These are phyloP conservation scores for Chaetops frenatus DNA, from an alignment of 2,113 vertebrate genomes.

Conservation along the genomic window DNA sequence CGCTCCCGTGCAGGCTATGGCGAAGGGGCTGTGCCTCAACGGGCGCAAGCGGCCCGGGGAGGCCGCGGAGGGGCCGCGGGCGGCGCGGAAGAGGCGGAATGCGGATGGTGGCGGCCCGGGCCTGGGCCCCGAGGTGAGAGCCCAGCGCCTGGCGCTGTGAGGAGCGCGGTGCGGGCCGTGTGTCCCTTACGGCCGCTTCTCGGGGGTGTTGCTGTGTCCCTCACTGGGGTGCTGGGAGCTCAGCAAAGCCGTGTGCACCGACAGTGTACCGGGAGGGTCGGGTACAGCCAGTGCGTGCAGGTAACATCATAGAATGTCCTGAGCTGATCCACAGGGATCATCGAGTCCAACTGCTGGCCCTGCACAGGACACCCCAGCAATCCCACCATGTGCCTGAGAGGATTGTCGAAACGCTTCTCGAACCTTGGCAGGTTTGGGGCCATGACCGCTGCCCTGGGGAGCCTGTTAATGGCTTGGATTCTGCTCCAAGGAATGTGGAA, in stretches of 20 bases:
- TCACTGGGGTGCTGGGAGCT: rapidly evolving
- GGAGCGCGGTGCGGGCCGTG: background rate
- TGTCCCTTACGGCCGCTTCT: background rate
- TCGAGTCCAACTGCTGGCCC: background rate
- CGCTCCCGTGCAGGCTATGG: background rate
- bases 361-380: background rate
- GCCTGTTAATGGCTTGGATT: background rate
- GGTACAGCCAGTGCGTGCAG: rapidly evolving
- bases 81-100: background rate
- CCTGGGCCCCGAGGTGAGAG: background rate
- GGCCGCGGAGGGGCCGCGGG: background rate
- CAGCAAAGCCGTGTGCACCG: rapidly evolving
- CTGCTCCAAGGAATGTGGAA: rapidly evolving
- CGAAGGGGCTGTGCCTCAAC: background rate
- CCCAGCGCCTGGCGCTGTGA: background rate
- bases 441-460: background rate
- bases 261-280: rapidly evolving
- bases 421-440: background rate
- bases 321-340: background rate
- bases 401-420: background rate
- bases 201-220: background rate
- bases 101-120: background rate
- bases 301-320: rapidly evolving
- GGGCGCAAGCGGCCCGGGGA: background rate
- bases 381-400: background rate